Evolutionary conservation across 2,888 invertebrate genomes (phyloP), one percentile per base, ranked within the genome.

Genomic region (Sinotaia quadrata): DNA sequence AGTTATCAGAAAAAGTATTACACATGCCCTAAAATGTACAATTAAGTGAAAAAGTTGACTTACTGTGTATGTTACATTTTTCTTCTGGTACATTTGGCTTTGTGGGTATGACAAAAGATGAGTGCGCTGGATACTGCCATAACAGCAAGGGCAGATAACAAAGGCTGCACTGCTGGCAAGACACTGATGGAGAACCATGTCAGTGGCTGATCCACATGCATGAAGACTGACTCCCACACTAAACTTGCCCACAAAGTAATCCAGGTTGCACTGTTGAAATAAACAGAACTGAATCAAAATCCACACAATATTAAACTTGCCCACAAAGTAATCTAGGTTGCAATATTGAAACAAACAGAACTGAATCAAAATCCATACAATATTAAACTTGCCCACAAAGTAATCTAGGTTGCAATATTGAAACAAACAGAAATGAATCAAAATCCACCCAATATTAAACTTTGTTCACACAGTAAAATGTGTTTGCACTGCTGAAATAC

Each of bases 141-240:
- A 97, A 86, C 97, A 97, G 87, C 98, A 98, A 0, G 97, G 97
- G 83, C 95, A 96, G 63, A 95, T 91, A 0, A 96, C 93, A 90
- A 97, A 96, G 75, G 93, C 91, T 0, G 97, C 96, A 68, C 91
- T 90, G 18, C 91, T 91, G 57, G 91, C 89, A 18, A 94, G 91
- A 86, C 97, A 97, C 84, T 93, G 93, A 79, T 94, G 92, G 60
- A 97, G 90, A 0, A 97, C 96, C 72, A 97, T 91, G 89, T 98
- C 98, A 1, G 95, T 96, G 1, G 97, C 97, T 15, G 95, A 93
- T 0, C 97, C 97, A 89, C 97, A 98, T 3, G 97, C 97, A 89
- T 97, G 97, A 37, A 98, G 89, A 4, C 94, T 94, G 41, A 94
- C 92, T 0, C 97, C 97, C 71, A 98, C 91, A 83, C 96, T 91